These are phyloP conservation scores for Cynoglossus semilaevis DNA, from an alignment of 2,113 vertebrate genomes.

Conservation along the genomic window DNA sequence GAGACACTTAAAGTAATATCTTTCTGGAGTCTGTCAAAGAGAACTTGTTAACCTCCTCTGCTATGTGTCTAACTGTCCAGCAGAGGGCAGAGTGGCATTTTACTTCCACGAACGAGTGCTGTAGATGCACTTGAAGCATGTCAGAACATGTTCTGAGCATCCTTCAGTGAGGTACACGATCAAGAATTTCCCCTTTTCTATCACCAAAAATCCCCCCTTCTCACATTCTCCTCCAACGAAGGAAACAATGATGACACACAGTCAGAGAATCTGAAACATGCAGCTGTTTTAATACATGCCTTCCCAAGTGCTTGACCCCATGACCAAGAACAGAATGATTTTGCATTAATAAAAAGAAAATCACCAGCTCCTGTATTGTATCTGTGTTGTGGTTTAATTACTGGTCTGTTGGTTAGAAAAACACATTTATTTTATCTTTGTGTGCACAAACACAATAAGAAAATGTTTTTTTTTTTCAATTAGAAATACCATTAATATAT, in stretches of 20 bases:
- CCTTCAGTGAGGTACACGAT: neutral
- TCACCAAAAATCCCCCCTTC: neutral
- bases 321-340: too few species aligned
- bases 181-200: slow-evolving; percentile 8
- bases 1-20: neutral
- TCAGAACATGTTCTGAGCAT: slow-evolving; percentile 77
- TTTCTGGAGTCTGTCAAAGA: neutral
- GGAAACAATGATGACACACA: slow-evolving; percentile 20
- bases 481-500: too few species aligned
- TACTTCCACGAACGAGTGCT: neutral
- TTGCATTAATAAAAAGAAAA: too few species aligned
- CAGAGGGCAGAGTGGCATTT: slow-evolving; percentile 72
- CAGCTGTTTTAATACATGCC: slow-evolving; percentile 1
- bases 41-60: neutral
- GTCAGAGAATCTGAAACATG: slow-evolving; percentile 18
- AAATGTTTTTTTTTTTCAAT: too few species aligned
- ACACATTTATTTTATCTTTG: too few species aligned
- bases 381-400: too few species aligned
- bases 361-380: too few species aligned
- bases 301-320: neutral
- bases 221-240: neutral
- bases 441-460: too few species aligned
- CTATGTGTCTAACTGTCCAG: slow-evolving; percentile 39
- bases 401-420: too few species aligned
- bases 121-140: slow-evolving; percentile 52